A percentile compares a stretch with the other conserved stretches of the same genome.
Evolutionary conservation across 2,888 invertebrate species (phyloP).

Genomic region (Acanthococcus lagerstroemiae): DNA sequence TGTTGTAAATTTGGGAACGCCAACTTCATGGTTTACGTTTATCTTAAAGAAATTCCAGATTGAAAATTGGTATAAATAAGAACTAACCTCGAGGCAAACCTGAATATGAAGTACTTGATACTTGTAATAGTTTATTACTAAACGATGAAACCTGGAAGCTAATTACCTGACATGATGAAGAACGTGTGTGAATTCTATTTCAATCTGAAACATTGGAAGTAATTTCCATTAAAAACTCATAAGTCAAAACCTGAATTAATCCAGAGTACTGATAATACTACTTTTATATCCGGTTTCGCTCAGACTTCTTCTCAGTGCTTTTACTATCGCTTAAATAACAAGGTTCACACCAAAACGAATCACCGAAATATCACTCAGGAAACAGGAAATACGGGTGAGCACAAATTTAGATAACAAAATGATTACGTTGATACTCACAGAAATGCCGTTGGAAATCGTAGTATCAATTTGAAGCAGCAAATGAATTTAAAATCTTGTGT

Average conservation of each 20-base stretch:
- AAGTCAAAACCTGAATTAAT: too few species aligned
- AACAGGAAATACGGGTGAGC: background rate
- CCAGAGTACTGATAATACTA: too few species aligned
- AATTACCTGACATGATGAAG: background rate
- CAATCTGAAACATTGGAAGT: too few species aligned
- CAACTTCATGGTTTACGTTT: constrained; percentile 17
- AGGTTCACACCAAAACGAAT: background rate
- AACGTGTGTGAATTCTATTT: too few species aligned
- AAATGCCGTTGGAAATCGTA: background rate
- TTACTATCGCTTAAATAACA: too few species aligned
- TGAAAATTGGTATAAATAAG: background rate
- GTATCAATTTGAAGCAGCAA: background rate
- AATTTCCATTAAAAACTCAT: too few species aligned
- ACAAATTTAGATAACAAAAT: background rate
- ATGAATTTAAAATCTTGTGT: constrained; percentile 1
- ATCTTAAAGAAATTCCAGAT: background rate
- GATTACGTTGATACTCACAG: background rate
- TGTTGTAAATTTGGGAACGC: constrained; percentile 14
- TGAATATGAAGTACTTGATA: background rate
- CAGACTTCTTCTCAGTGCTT: too few species aligned
- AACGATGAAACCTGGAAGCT: background rate
- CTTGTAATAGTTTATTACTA: background rate
- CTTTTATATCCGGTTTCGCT: too few species aligned
- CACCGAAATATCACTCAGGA: background rate
- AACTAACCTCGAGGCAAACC: background rate